Evolutionary conservation across 2,888 invertebrate species (phyloP).

Genomic region (Chymomyza fuscimana): DNA sequence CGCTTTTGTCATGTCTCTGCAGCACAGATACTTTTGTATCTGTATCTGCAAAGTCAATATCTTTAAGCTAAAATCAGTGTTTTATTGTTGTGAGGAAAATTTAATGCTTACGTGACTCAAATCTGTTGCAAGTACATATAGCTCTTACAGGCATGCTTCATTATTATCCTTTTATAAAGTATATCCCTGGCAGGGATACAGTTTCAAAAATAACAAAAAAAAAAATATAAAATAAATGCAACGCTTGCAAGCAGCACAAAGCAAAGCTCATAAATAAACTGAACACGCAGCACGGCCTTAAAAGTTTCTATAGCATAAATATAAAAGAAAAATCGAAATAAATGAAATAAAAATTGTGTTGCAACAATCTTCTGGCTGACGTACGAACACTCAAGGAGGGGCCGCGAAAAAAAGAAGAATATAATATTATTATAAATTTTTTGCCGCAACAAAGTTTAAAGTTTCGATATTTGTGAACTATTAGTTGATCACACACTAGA

Average conservation of each 20-base stretch:
- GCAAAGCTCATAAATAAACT: conserved; percentile 61
- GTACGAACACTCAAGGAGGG: not conserved
- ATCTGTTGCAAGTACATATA: conserved; percentile 28
- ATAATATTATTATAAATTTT: not conserved
- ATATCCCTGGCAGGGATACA: not conserved
- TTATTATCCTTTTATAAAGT: not conserved
- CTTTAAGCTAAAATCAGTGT: conserved; percentile 59
- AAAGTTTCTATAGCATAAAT: conserved; percentile 43
- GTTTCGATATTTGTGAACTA: not conserved
- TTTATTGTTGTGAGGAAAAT: conserved; percentile 56
- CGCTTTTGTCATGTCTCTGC: conserved; percentile 49
- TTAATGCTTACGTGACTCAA: conserved; percentile 60
- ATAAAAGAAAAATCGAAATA: conserved; percentile 15
- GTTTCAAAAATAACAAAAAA: not conserved
- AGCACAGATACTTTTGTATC: conserved; percentile 26
- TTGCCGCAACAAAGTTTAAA: not conserved
- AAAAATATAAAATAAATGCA: conserved; percentile 33
- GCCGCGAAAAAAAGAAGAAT: conserved; percentile 1
- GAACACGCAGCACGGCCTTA: conserved; percentile 38
- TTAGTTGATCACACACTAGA: too few relatives aligned
- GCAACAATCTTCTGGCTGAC: not conserved
- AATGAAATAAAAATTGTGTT: not conserved
- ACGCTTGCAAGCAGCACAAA: conserved; percentile 28
- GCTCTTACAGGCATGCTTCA: not conserved
- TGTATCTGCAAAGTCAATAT: conserved; percentile 19